These are phyloP conservation scores for Saturnia japonica DNA, from an alignment of 2,888 invertebrate genomes.

Conservation along the genomic window DNA sequence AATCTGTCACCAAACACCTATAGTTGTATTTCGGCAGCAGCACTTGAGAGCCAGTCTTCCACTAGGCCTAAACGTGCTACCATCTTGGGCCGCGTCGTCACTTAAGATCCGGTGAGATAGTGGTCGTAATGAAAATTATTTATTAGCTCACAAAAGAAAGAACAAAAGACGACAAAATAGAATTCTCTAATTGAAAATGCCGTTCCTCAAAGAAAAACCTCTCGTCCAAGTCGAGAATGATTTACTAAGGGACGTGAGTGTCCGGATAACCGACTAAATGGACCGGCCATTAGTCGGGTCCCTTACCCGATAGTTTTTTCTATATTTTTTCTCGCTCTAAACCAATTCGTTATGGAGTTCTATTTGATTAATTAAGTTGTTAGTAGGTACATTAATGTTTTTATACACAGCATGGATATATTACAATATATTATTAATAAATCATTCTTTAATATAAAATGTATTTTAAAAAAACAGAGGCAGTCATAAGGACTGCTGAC, in stretches of 20 bases:
- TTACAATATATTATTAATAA: not conserved
- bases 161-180: conserved; percentile 25
- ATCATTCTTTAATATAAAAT: too few species aligned
- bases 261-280: conserved; percentile 60
- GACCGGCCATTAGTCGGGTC: conserved; percentile 58
- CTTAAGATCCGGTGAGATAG: too few species aligned
- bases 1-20: too few species aligned
- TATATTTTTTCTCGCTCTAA: conserved; percentile 33
- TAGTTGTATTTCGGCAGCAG: too few species aligned
- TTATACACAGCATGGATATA: not conserved
- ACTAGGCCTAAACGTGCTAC: too few species aligned
- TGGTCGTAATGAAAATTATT: not conserved
- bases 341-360: conserved; percentile 33
- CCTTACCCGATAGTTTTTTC: conserved; percentile 48
- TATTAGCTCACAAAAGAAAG: not conserved
- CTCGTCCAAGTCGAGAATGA: conserved; percentile 41
- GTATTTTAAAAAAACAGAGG: too few species aligned
- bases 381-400: conserved; percentile 36
- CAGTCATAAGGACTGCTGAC: too few species aligned
- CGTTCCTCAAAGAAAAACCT: conserved; percentile 42
- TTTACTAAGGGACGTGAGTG: conserved; percentile 52
- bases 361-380: conserved; percentile 51
- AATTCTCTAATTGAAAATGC: conserved; percentile 47
- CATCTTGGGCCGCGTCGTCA: too few species aligned
- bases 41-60: too few species aligned